Conservation (phyloP, 2,113 vertebrate genomes). For the Sialia sialis region DNA sequence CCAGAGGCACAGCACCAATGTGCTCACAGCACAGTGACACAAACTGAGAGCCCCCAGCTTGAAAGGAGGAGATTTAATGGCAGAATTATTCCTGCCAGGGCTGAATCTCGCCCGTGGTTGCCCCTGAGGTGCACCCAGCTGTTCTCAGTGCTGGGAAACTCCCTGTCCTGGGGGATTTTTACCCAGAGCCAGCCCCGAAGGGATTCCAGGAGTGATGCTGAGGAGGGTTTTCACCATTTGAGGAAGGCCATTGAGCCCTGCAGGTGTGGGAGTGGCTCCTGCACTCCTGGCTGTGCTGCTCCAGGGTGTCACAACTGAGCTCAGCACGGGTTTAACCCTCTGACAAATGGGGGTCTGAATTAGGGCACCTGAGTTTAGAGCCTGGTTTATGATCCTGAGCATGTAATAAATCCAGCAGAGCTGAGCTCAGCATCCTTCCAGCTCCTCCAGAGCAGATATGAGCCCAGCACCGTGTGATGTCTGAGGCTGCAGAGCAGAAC, state of each 20-base stretch:
- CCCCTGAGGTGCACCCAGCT: not conserved
- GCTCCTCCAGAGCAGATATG: not conserved
- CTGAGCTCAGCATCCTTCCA: slow-evolving; percentile 29
- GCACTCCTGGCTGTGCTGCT: not conserved
- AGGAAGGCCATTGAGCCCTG: not conserved
- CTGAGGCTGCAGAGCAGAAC: not conserved
- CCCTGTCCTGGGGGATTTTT: not conserved
- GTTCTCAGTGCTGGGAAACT: not conserved
- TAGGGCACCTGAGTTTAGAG: not conserved
- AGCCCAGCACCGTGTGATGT: not conserved
- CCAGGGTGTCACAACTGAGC: not conserved
- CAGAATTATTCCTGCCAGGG: not conserved
- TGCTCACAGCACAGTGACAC: not conserved
- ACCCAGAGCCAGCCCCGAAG: not conserved
- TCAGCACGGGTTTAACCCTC: not conserved
- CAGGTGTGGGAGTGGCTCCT: not conserved
- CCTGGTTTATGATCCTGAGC: not conserved
- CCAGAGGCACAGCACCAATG: rapidly evolving
- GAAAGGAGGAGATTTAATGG: not conserved
- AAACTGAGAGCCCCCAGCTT: not conserved
- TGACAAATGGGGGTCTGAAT: not conserved
- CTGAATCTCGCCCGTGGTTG: rapidly evolving
- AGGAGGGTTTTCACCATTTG: not conserved
- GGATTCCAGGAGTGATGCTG: not conserved
- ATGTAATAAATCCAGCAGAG: not conserved